Evolutionary conservation across 2,113 vertebrate species (phyloP), one percentile per base, ranked within the genome.

Genomic region (human): DNA sequence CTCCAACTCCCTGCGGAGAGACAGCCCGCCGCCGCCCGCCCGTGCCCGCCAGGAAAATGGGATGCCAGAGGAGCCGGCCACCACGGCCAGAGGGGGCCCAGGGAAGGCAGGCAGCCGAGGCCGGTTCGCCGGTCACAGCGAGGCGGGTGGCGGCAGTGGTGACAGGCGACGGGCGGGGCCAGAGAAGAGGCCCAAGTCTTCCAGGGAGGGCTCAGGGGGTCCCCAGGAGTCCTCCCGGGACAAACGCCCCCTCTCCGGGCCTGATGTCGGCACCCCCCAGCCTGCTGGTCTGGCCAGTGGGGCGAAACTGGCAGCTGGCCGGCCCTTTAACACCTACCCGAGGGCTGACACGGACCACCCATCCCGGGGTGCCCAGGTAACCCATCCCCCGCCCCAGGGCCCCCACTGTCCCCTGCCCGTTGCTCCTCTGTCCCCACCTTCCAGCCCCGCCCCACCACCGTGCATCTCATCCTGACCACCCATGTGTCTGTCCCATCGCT

Each of bases 291-390:
- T 98, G 0, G 98, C 99, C 13, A 99, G 98, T 1, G 98, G 98
- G 90, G 98, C 98, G 68, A 99, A 99, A 98, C 98, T 99, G 0
- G 97, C 99, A 95, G 98, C 98, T 0, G 98, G 99, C 38, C 98
- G 99, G 87, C 99, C 99, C 0, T 99, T 99, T 95, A 99, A 99
- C 98, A 99, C 99, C 0, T 99, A 99, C 97, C 99, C 99, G 0
- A 98, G 99, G 38, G 98, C 99, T 0, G 99, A 99, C 93, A 99
- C 99, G 25, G 99, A 99, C 78, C 99, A 99, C 83, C 99, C 99
- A 0, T 98, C 98, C 89, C 98, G 99, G 89, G 99, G 98, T 27
- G 97, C 98, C 94, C 99, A 99, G 99, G 99, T 99, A 98, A 98
- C 64, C 45, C 4, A 25, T 40, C 23, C n/a, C 89, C 64, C 27